Evolutionary conservation across 1,140 invertebrate species (phyloP), one percentile per base, ranked within the genome.

Genomic region (Parapsyche elsis): DNA sequence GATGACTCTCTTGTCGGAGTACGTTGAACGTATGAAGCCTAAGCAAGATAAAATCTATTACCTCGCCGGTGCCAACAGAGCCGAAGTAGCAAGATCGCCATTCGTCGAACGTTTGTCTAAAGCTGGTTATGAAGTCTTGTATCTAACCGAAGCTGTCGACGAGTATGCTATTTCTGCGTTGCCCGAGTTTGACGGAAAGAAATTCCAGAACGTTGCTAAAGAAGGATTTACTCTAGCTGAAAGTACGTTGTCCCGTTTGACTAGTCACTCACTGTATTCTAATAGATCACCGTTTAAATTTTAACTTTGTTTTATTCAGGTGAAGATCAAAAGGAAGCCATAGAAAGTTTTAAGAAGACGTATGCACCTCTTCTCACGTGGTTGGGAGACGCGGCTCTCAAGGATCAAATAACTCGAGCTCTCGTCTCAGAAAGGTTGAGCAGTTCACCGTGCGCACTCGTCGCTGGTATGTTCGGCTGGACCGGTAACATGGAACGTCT

Each of bases 131-230:
- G 99, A 99, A 91, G 97, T 99, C 61, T 87, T 99, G 12, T 99
- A 96, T 85, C 89, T 99, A 12, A 94, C 94, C 0, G 99, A 99
- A 88, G 96, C 99, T 74, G 97, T 99, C 46, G 99, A 99, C 89
- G 98, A 99, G 88, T 99, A 99, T 88, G 94, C 95, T 82, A 96
- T 99, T 77, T 97, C 98, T 59, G 94, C 97, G 9, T 88, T 99
- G 84, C 98, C 99, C n/a, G 98, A 99, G 88, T 99, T 98, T 88
- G 98, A 99, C 85, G 96, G 97, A 30, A 99, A 99, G 89, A 99
- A 99, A 88, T 99, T 99, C 94, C 98, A 99, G 89, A 99, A 99
- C 86, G 96, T 99, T 44, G 99, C 99, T 80, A 99, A 99, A 88
- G 99, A 99, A 90, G 98, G 98, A 0, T 93, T 99, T 84, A 93